phyloP scores from a whole-genome alignment of 2,113 vertebrate species.

The Cyanistes caeruleus region DNA sequence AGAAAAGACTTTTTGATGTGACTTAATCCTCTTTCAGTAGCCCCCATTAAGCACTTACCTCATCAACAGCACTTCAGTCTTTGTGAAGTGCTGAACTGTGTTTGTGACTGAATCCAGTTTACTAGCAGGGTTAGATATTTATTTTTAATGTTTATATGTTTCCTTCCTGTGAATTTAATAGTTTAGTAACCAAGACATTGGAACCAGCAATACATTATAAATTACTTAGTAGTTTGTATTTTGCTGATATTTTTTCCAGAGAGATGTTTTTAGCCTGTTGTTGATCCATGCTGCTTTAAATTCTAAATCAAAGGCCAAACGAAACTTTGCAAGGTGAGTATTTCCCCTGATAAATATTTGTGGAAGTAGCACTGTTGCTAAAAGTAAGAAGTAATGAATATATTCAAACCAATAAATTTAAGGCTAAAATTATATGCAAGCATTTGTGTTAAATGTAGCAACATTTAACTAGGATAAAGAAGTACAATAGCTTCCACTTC shows the following conservation, averaged over 20 bases:
- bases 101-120: neutral
- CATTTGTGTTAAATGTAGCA: neutral
- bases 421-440: neutral
- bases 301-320: conserved; percentile 79
- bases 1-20: neutral
- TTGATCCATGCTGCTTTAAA: conserved; percentile 89
- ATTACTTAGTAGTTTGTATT: neutral
- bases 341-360: neutral
- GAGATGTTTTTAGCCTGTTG: conserved; percentile 91
- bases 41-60: neutral
- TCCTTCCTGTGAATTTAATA: neutral
- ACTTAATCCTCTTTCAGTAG: neutral
- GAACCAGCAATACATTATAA: neutral
- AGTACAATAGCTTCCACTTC: neutral
- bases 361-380: neutral
- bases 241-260: conserved; percentile 74
- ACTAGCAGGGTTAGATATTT: neutral
- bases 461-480: neutral
- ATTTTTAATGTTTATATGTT: neutral
- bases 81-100: neutral
- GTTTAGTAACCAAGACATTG: neutral
- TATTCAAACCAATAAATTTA: neutral
- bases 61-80: neutral
- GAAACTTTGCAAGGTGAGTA: conserved; percentile 85
- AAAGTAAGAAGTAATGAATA: neutral